These are phyloP conservation scores for Sitta carolinensis DNA, from an alignment of 2,797 vertebrate genomes.

Conservation along the genomic window DNA sequence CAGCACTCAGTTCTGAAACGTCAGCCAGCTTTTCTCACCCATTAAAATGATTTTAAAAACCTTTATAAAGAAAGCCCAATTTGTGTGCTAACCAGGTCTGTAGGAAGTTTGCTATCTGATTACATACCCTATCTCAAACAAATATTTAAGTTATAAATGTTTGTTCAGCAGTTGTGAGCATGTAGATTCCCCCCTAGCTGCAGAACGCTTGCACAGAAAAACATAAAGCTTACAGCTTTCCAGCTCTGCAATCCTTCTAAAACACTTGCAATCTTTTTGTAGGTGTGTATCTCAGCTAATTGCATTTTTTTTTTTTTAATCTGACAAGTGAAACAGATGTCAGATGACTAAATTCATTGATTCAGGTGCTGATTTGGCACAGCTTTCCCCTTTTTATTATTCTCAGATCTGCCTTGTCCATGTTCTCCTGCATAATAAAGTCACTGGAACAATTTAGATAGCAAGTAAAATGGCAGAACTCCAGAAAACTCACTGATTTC, in stretches of 20 bases:
- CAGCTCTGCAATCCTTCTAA: background rate
- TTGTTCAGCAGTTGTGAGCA: background rate
- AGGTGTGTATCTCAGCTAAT: background rate
- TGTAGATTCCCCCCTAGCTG: background rate
- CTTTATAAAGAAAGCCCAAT: background rate
- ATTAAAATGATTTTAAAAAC: conserved; percentile 36
- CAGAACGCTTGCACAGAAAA: background rate
- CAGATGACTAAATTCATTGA: conserved; percentile 17
- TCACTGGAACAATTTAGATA: background rate
- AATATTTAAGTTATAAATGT: background rate
- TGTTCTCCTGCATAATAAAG: background rate
- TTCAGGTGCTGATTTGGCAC: conserved; percentile 1
- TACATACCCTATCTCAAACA: background rate
- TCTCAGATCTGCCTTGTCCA: background rate
- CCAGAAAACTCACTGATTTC: conserved; percentile 4
- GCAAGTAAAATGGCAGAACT: background rate
- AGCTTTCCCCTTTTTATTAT: background rate
- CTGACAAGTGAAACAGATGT: background rate
- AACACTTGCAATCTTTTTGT: background rate
- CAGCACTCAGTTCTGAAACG: background rate
- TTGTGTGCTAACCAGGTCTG: background rate
- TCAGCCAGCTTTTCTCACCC: background rate
- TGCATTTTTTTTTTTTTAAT: background rate
- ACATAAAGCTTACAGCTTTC: background rate
- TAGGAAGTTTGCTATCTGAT: background rate